These are phyloP conservation scores for Cyclophora albipunctata DNA, from an alignment of 2,888 invertebrate species.

Conservation along the genomic window DNA sequence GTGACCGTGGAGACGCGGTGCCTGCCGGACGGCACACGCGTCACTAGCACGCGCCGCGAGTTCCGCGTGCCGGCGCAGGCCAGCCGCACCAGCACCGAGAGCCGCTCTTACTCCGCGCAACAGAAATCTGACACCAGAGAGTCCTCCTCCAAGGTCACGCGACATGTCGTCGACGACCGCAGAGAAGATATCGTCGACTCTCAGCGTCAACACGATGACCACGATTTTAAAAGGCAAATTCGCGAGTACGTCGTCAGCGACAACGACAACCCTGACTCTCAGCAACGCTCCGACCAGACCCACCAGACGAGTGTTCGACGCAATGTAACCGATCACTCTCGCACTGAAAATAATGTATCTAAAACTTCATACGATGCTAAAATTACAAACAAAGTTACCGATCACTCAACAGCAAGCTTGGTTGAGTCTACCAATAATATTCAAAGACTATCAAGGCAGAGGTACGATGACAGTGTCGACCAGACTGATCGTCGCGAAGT, in stretches of 20 bases:
- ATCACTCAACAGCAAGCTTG: conserved; percentile 16
- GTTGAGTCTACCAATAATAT: conserved; percentile 14
- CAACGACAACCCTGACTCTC: conserved; percentile 23
- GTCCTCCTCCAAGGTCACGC: conserved; percentile 36
- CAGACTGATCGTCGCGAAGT: conserved; percentile 26
- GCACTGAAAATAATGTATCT: conserved; percentile 19
- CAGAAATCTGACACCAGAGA: conserved; percentile 40
- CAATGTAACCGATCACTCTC: conserved; percentile 20
- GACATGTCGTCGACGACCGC: conserved; percentile 31
- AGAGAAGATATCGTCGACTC: conserved; percentile 46
- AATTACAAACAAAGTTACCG: conserved; percentile 20
- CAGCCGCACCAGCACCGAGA: conserved; percentile 47
- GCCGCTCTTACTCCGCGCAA: conserved; percentile 40
- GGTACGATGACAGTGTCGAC: conserved; percentile 23
- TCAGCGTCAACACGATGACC: conserved; percentile 50
- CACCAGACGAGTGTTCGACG: conserved; percentile 17
- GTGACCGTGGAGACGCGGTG: conserved; percentile 80
- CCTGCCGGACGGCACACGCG: conserved; percentile 79
- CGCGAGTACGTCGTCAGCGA: conserved; percentile 24
- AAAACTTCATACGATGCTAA: conserved; percentile 12
- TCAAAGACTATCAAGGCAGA: conserved; percentile 8
- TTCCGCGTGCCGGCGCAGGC: conserved; percentile 63
- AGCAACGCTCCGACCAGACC: conserved; percentile 12
- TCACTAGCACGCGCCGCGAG: conserved; percentile 81
- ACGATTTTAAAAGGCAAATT: conserved; percentile 42